Percentiles rank a stretch among this genome's conserved stretches.
Conservation (phyloP, 2,797 vertebrate species). For the Pangasius sanitwongsei region DNA sequence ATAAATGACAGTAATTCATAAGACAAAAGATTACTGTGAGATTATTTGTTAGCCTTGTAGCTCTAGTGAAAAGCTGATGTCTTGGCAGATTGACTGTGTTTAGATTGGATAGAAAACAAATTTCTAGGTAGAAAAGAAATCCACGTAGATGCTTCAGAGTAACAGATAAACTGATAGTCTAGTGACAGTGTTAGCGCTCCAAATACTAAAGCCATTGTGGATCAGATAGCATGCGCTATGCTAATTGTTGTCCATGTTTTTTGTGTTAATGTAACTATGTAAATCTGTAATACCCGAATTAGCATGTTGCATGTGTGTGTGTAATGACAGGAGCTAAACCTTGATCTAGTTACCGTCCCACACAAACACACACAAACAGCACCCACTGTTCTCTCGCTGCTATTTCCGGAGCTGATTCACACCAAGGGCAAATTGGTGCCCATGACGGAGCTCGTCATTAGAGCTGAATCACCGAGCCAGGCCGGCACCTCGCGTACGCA, state of each 20-base stretch:
- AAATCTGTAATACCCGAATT: not conserved
- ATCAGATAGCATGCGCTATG: not conserved
- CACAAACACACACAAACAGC: constrained; percentile 40
- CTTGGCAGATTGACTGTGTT: not conserved
- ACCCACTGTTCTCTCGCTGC: constrained; percentile 46
- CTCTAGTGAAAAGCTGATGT: not conserved
- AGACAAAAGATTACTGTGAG: not conserved
- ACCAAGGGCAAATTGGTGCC: constrained; percentile 54
- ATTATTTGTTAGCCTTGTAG: not conserved
- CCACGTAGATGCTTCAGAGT: not conserved
- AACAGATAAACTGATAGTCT: not conserved
- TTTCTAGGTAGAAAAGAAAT: not conserved
- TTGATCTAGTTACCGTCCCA: not conserved
- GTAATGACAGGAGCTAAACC: constrained; percentile 18
- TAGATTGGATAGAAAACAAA: no score
- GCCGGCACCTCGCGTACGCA: not conserved
- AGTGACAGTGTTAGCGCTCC: not conserved
- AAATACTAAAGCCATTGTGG: not conserved
- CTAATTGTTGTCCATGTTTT: not conserved
- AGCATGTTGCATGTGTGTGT: not conserved
- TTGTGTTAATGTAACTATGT: constrained; percentile 2
- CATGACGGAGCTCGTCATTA: constrained; percentile 53
- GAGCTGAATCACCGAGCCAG: constrained; percentile 40
- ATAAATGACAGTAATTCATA: not conserved
- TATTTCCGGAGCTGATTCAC: constrained; percentile 60